Evolutionary conservation across 1,140 invertebrate genomes (phyloP), one percentile per base, ranked within the genome.

Genomic region (Eumaeus atala): DNA sequence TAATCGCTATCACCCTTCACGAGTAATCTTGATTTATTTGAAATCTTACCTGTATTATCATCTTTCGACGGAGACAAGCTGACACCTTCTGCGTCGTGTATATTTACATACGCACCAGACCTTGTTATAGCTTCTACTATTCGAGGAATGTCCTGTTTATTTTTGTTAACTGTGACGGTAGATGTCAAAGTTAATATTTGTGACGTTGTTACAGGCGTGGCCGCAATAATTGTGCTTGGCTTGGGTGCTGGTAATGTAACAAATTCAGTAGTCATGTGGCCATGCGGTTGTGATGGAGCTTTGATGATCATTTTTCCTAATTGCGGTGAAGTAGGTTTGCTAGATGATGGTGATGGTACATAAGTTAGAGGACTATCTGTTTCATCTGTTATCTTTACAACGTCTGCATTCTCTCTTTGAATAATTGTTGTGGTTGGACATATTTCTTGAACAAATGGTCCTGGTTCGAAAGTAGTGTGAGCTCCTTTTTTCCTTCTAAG

Each of bases 391-490:
- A 85, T 73, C 78, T 81, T 85, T 2, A 77, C 70, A 33, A 83
- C 67, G 54, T 88, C 84, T 48, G 83, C 74, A 18, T 62, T 81
- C 87, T 89, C 61, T 77, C 88, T 33, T 65, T 72, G 66, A 74
- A 89, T 66, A 36, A 81, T 61, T 21, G 57, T 56, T 9, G 77
- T 83, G 56, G 89, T 87, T 47, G 89, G 88, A 28, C 71, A 72
- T 51, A 87, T 72, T 71, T 92, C 91, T 86, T 92, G 92, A 35
- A 94, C 92, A 70, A 91, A 92, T 38, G 92, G 92, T 77, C 94
- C 95, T 60, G 94, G 94, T 88, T 94, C 93, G 70, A 95, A 95
- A 16, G 94, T 95, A 7, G 93, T 94, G 64, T 95, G 93, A 9
- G 93, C 91, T 49, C 93, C 92, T 88, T 95, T 94, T 72, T 93